These are phyloP conservation scores for Darevskia nairensis DNA, from an alignment of 2,797 vertebrate genomes.

Conservation along the genomic window DNA sequence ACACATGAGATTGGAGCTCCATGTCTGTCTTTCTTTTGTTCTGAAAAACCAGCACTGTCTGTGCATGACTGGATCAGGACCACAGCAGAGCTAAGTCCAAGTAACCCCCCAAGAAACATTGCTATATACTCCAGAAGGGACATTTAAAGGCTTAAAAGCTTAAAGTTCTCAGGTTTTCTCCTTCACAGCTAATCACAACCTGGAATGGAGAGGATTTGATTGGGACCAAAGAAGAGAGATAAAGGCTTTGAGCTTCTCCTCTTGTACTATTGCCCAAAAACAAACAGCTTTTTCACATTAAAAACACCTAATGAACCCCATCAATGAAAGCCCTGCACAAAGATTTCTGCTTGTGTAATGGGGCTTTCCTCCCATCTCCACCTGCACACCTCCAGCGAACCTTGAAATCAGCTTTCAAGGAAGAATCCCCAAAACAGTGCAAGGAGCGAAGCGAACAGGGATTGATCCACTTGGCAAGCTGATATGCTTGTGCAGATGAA, in stretches of 20 bases:
- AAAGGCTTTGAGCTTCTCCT: not conserved
- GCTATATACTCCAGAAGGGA: not conserved
- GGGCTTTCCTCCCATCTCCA: too few species aligned
- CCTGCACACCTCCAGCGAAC: too few species aligned
- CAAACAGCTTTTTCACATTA: not conserved
- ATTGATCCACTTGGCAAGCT: too few species aligned
- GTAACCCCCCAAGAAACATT: not conserved
- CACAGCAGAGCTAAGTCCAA: too few species aligned
- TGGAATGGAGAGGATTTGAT: not conserved
- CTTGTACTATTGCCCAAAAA: not conserved
- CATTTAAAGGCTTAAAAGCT: not conserved
- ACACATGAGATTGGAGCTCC: not conserved
- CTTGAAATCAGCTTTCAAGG: too few species aligned
- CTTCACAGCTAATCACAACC: not conserved
- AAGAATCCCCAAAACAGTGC: too few species aligned
- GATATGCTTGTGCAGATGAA: too few species aligned
- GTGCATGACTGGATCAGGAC: not conserved
- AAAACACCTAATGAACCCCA: too few species aligned
- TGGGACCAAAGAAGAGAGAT: not conserved
- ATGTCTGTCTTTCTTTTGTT: not conserved
- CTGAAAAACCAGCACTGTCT: not conserved
- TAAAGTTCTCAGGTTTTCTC: not conserved
- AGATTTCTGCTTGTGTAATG: too few species aligned
- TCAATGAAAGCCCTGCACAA: too few species aligned
- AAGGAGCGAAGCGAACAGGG: too few species aligned